phyloP scores from a whole-genome alignment of 2,888 invertebrate species.

The Rotaria socialis region DNA sequence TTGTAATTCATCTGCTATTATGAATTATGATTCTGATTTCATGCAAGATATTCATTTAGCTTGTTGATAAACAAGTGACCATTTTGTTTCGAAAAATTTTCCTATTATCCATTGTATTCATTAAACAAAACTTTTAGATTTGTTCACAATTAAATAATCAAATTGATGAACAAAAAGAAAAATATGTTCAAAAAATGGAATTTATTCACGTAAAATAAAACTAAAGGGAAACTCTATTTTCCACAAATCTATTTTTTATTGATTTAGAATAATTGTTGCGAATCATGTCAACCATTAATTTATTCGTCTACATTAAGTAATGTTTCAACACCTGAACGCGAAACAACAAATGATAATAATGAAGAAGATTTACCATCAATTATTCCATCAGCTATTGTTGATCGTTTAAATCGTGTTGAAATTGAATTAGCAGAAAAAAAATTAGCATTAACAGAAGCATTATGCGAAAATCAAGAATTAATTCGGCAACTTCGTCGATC shows the following conservation, averaged over 20 bases:
- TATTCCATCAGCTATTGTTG: background rate
- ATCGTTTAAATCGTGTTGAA: slow-evolving; percentile 65
- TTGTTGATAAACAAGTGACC: no score
- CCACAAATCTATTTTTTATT: background rate
- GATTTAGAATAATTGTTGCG: slow-evolving; percentile 9
- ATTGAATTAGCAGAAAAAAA: slow-evolving; percentile 92
- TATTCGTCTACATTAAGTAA: background rate
- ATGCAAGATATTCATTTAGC: no score
- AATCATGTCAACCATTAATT: slow-evolving; percentile 1
- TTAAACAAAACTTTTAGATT: slow-evolving; percentile 54
- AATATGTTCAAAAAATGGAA: slow-evolving; percentile 66
- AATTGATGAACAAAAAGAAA: slow-evolving; percentile 74
- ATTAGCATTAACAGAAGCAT: slow-evolving; percentile 89
- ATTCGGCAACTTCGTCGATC: slow-evolving; percentile 75
- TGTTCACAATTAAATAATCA: slow-evolving; percentile 74
- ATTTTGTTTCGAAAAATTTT: no score
- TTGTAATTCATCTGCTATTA: no score
- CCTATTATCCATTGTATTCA: no score
- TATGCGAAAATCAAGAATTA: slow-evolving; percentile 84
- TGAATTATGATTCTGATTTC: no score
- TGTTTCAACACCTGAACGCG: background rate
- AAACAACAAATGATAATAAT: background rate
- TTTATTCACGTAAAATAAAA: slow-evolving; percentile 66
- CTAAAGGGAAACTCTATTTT: background rate
- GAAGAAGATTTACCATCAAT: background rate